A percentile compares a stretch with the other conserved stretches of the same genome.
These are phyloP conservation scores for Pipistrellus kuhlii DNA, from an alignment of 2,797 vertebrate genomes.

Conservation along the genomic window DNA sequence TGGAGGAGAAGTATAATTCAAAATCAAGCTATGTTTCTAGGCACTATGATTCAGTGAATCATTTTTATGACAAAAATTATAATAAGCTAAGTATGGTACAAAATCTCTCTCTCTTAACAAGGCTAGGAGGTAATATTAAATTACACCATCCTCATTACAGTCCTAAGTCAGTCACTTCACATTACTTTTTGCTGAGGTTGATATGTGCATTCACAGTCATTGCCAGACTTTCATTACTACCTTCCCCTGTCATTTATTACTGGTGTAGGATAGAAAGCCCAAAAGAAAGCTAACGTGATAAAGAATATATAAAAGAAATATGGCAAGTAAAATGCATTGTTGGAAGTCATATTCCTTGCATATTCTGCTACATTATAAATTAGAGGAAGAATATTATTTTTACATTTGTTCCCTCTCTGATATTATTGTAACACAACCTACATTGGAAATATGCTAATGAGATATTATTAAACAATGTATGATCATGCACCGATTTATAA, in stretches of 20 bases:
- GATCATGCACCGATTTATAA: constrained; percentile 1
- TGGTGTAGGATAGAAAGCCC: constrained; percentile 1
- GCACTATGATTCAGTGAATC: constrained; percentile 41
- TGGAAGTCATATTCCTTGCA: constrained; percentile 37
- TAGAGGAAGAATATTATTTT: constrained; percentile 1
- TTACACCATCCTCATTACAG: constrained; percentile 51
- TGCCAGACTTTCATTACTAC: constrained; percentile 44
- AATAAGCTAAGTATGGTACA: constrained; percentile 33
- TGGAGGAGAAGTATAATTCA: constrained; percentile 19
- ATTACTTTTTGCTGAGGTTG: constrained; percentile 48
- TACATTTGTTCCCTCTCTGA: not conserved
- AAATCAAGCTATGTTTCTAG: constrained; percentile 15
- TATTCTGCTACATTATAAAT: not conserved
- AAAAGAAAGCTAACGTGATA: constrained; percentile 47
- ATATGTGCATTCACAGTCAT: constrained; percentile 49
- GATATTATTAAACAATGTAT: not conserved
- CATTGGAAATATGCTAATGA: not conserved
- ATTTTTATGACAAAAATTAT: constrained; percentile 70
- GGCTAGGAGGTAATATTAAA: constrained; percentile 16
- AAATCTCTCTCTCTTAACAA: constrained; percentile 66
- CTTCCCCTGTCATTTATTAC: constrained; percentile 11
- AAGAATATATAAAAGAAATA: constrained; percentile 55
- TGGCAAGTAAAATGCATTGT: constrained; percentile 29
- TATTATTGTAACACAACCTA: not conserved
- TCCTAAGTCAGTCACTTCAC: not conserved